These are phyloP conservation scores for Mythimna pallens DNA, from an alignment of 2,888 invertebrate species.

Conservation along the genomic window DNA sequence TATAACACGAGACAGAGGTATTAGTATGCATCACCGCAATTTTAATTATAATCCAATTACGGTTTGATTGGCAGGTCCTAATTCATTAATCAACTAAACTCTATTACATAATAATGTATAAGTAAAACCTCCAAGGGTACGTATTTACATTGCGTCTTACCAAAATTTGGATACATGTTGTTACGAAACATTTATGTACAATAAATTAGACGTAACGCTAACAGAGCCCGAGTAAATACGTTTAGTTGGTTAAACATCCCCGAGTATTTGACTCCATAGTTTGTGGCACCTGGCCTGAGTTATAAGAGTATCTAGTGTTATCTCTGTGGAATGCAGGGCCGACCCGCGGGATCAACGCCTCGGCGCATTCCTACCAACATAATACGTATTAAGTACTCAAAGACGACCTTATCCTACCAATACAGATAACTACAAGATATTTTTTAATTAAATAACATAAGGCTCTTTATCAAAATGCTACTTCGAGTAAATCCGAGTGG, in stretches of 20 bases:
- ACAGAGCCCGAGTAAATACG: slow-evolving; percentile 75
- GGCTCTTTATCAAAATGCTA: slow-evolving; percentile 50
- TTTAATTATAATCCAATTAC: slow-evolving; percentile 11
- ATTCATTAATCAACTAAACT: slow-evolving; percentile 21
- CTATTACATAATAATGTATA: slow-evolving; percentile 14
- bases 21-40: not conserved
- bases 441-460: slow-evolving; percentile 68
- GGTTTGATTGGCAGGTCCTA: slow-evolving; percentile 9
- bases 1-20: not conserved
- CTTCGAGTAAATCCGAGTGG: slow-evolving; percentile 52
- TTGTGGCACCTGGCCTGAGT: slow-evolving; percentile 72
- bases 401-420: slow-evolving; percentile 61
- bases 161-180: slow-evolving; percentile 67
- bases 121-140: slow-evolving; percentile 38
- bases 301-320: slow-evolving; percentile 68
- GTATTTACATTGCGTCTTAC: slow-evolving; percentile 66
- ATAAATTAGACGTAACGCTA: slow-evolving; percentile 76
- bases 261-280: slow-evolving; percentile 73
- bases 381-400: slow-evolving; percentile 65
- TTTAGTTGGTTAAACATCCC: slow-evolving; percentile 75
- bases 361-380: slow-evolving; percentile 72
- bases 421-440: slow-evolving; percentile 62
- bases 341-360: slow-evolving; percentile 72
- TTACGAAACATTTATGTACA: slow-evolving; percentile 68
- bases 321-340: slow-evolving; percentile 76